These are phyloP conservation scores for Thelaira solivaga DNA, from an alignment of 2,888 invertebrate genomes.

Conservation along the genomic window DNA sequence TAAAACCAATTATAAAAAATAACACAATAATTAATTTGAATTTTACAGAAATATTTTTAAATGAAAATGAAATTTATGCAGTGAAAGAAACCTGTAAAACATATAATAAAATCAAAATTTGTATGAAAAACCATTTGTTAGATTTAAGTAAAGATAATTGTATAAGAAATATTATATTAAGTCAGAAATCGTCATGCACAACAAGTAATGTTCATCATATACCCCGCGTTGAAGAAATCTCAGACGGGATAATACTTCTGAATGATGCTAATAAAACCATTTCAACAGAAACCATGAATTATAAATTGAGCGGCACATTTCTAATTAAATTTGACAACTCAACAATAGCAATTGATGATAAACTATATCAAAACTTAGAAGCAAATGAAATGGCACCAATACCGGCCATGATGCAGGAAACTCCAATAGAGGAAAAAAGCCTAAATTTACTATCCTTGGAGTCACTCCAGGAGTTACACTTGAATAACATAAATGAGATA, in stretches of 20 bases:
- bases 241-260: neutral
- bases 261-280: neutral
- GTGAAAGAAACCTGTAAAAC: neutral
- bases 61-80: neutral
- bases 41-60: constrained; percentile 5
- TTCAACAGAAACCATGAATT: neutral
- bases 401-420: neutral
- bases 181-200: neutral
- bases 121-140: neutral
- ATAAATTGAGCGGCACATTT: neutral
- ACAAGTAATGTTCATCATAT: neutral
- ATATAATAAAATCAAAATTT: neutral
- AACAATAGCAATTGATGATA: constrained; percentile 8
- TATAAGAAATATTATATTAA: neutral
- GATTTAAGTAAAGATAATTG: neutral
- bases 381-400: neutral
- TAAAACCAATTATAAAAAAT: constrained; percentile 2
- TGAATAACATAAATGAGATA: neutral
- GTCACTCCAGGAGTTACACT: constrained; percentile 12
- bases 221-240: neutral
- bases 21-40: constrained; percentile 5
- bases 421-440: neutral
- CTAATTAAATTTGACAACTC: neutral
- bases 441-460: neutral
- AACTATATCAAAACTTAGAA: constrained; percentile 3